phyloP scores from a whole-genome alignment of 2,888 invertebrate genomes.

The Cremastinae sp. region DNA sequence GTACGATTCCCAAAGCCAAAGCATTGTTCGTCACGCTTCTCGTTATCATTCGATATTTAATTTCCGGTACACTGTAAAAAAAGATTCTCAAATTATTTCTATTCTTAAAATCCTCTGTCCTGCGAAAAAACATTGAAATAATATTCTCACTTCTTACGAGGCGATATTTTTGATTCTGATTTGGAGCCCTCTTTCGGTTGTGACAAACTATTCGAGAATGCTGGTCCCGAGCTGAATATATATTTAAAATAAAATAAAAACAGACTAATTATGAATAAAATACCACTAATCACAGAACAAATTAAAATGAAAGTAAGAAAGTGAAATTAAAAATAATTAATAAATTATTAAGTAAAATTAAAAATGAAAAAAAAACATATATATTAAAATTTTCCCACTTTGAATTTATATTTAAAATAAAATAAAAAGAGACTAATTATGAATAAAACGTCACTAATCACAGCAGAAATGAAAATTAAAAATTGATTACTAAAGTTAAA shows the following conservation, averaged over 20 bases:
- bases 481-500: no score
- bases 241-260: background rate
- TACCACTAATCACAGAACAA: no score
- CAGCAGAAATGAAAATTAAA: no score
- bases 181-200: conserved; percentile 55
- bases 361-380: no score
- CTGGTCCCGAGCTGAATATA: conserved; percentile 51
- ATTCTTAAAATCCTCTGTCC: background rate
- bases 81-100: background rate
- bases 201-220: conserved; percentile 21
- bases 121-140: background rate
- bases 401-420: no score
- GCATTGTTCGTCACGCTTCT: conserved; percentile 61
- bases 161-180: conserved; percentile 62
- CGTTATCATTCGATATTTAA: conserved; percentile 31
- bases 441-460: no score
- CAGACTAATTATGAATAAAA: background rate
- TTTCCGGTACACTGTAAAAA: conserved; percentile 42
- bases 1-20: conserved; percentile 50
- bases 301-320: no score
- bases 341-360: no score
- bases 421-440: no score
- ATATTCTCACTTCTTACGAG: conserved; percentile 47
- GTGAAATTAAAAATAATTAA: no score
- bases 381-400: no score